A percentile compares a stretch with the other conserved stretches of the same genome.
Evolutionary conservation across 23 tunicate genomes (phyloP).

Genomic region (Ascidia mentula): DNA sequence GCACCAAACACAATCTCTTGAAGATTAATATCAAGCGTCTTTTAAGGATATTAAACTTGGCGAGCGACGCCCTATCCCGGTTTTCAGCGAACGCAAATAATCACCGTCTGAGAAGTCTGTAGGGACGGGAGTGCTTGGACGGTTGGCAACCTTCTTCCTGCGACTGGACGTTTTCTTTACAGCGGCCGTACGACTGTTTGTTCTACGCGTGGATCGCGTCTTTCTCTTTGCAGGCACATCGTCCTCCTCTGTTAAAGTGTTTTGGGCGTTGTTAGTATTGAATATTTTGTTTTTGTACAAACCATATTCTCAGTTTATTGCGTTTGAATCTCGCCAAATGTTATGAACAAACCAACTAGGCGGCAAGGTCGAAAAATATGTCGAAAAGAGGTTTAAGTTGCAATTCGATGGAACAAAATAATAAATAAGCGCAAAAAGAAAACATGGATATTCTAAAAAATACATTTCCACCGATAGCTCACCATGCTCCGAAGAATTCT

Average conservation of each 20-base stretch:
- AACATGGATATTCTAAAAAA: no score
- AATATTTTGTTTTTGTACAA: not conserved
- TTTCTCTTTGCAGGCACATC: not conserved
- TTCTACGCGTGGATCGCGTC: not conserved
- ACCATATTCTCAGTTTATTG: not conserved
- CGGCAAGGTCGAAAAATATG: no score
- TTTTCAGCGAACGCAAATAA: no score
- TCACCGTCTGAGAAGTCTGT: slow-evolving; percentile 19
- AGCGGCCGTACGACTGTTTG: slow-evolving; percentile 11
- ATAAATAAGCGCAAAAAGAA: no score
- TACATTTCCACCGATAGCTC: no score
- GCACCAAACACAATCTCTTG: no score
- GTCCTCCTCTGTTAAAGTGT: not conserved
- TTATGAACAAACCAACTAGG: not conserved
- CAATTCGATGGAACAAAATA: no score
- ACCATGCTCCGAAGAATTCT: no score
- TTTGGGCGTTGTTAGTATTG: not conserved
- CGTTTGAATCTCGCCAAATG: not conserved
- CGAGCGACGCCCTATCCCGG: no score
- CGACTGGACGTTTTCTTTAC: slow-evolving; percentile 48
- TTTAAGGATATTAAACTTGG: no score
- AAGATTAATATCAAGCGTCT: no score
- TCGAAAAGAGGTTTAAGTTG: no score
- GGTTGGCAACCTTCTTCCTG: slow-evolving; percentile 23
- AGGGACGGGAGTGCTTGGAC: slow-evolving; percentile 60